Base-by-base conservation (phyloP, 1,140 invertebrate species). In the Aphaenogaster floridana region DNA sequence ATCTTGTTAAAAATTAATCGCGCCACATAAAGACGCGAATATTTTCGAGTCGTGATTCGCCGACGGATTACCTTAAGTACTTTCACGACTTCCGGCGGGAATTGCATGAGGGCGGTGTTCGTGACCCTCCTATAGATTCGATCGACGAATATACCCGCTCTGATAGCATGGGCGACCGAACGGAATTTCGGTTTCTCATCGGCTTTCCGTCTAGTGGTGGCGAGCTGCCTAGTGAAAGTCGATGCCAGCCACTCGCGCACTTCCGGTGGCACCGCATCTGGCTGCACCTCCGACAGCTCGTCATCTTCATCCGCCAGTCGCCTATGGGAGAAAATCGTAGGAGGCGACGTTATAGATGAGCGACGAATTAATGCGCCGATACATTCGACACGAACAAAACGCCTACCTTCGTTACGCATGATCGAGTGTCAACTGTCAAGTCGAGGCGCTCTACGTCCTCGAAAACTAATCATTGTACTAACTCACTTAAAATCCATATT, bases 61-160 rank as follows among this genome's bases (percentile, higher is more conserved):
- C 28, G 21, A 36, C n/a, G 5, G 21, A 61, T 95, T 95, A 99
- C 99, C 97, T 99, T 99, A 78, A 99, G 96, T 83, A 98, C 96
- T 95, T 97, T 96, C 42, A 98, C 97, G 78, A 99, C 98, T 94
- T 99, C 98, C 57, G 97, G 96, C 21, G 98, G 98, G 94, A 99
- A 98, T 95, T 98, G 98, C 96, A 98, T 97, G 15, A 98, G 96
- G 28, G 97, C 97, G 2, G 98, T 97, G 93, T 97, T 98, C 89
- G 97, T 98, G 86, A 99, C 97, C 88, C 98, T 96, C 90, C 99
- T 96, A 94, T 99, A 99, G 93, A 99, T 99, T 91, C 98, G 97
- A 95, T 99, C 99, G 88, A 99, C 99, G 96, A 99, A 99, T 92
- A 99, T 99, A 36, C 99, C 99, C 1, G 99, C 99, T 17, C 99